Percentiles rank a stretch among this genome's conserved stretches.
These are phyloP conservation scores for Lasioglossum villosulum DNA, from an alignment of 2,888 invertebrate species.

Conservation along the genomic window DNA sequence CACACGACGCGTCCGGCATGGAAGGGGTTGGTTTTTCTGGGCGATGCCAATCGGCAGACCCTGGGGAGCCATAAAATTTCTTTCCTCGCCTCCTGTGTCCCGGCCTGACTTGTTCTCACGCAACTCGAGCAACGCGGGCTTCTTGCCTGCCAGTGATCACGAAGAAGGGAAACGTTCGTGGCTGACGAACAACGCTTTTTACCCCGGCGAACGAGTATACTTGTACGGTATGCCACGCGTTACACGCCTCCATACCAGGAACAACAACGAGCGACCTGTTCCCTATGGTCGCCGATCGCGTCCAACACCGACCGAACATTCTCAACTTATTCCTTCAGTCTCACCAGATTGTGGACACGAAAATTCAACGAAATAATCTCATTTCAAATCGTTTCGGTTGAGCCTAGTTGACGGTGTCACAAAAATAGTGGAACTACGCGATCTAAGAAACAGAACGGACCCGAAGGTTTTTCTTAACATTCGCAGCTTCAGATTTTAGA, in stretches of 20 bases:
- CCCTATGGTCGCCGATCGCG: not conserved
- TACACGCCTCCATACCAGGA: conserved; percentile 24
- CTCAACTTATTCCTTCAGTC: not conserved
- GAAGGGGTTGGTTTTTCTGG: conserved; percentile 55
- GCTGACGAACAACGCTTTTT: conserved; percentile 63
- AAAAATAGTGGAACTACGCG: no score
- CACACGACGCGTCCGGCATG: conserved; percentile 3
- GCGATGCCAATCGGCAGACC: conserved; percentile 66
- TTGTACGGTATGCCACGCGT: conserved; percentile 48
- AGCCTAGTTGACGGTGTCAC: no score
- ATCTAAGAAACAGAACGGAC: no score
- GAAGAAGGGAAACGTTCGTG: conserved; percentile 65
- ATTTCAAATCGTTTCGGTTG: no score
- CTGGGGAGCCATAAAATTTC: conserved; percentile 69
- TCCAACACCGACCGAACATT: not conserved
- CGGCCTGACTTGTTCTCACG: conserved; percentile 69
- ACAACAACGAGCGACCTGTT: conserved; percentile 1
- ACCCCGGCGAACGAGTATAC: conserved; percentile 42
- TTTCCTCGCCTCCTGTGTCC: conserved; percentile 56
- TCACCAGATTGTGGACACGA: not conserved
- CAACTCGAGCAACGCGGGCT: conserved; percentile 71
- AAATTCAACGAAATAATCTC: no score
- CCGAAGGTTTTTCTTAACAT: no score
- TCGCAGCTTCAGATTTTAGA: no score
- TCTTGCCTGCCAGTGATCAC: conserved; percentile 68